phyloP scores from a whole-genome alignment of 2,888 invertebrate genomes.

The Andrena bucephala region DNA sequence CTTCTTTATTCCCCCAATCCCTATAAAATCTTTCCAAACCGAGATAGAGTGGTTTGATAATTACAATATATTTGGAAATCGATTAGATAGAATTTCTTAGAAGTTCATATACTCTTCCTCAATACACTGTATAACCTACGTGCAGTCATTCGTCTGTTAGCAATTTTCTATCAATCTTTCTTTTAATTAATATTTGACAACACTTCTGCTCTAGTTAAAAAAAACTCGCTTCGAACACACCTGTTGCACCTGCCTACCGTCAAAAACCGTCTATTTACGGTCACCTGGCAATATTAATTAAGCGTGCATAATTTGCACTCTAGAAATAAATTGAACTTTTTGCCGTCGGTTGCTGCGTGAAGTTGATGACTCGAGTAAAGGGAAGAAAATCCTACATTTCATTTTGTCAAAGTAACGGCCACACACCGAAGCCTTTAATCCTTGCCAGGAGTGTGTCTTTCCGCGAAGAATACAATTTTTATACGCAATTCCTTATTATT shows the following conservation, averaged over 20 bases:
- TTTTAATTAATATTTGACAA: background rate
- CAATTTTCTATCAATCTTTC: background rate
- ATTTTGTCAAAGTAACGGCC: background rate
- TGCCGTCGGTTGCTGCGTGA: background rate
- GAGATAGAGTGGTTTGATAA: too few relatives aligned
- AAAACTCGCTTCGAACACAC: slow-evolving; percentile 20
- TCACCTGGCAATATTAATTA: background rate
- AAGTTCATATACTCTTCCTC: background rate
- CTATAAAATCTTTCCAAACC: too few relatives aligned
- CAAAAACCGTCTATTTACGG: background rate
- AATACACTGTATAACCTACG: background rate
- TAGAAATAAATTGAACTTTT: background rate
- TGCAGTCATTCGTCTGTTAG: background rate
- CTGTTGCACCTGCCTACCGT: slow-evolving; percentile 29
- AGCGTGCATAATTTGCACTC: background rate
- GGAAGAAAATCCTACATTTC: background rate
- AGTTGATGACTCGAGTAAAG: background rate
- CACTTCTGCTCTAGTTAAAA: background rate
- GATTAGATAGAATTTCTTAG: background rate
- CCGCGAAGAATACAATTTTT: background rate
- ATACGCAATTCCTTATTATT: slow-evolving; percentile 1
- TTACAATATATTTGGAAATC: too few relatives aligned
- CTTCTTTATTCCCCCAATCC: too few relatives aligned
- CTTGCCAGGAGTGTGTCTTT: too few relatives aligned
- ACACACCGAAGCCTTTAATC: too few relatives aligned